These are phyloP conservation scores for Steatornis caripensis DNA, from an alignment of 2,113 vertebrate genomes.

Conservation along the genomic window DNA sequence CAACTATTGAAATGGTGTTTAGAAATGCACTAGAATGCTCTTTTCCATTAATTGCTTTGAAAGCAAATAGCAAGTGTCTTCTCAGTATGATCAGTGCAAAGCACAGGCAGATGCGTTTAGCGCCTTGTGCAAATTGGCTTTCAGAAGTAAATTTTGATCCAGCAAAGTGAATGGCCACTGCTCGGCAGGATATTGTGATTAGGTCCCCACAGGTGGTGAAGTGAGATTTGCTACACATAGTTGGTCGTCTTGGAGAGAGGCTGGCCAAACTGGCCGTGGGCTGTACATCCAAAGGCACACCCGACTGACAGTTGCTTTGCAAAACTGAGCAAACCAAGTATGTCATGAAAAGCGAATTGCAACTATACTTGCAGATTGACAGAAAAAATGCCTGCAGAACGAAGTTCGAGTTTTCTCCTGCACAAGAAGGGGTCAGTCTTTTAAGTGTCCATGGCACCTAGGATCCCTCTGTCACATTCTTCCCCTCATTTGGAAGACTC, in stretches of 20 bases:
- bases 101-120: background rate
- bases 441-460: background rate
- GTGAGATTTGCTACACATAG: background rate
- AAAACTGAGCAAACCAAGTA: background rate
- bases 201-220: background rate
- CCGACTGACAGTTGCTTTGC: background rate
- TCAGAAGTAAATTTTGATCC: background rate
- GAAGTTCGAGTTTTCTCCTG: background rate
- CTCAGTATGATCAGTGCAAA: background rate
- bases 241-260: background rate
- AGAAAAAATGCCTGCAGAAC: background rate
- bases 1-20: background rate
- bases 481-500: background rate
- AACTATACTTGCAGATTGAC: background rate
- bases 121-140: background rate
- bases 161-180: background rate
- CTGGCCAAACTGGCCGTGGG: background rate
- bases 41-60: background rate
- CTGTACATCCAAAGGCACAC: background rate
- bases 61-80: background rate
- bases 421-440: background rate
- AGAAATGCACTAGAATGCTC: background rate
- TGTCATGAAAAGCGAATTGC: background rate
- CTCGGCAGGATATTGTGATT: background rate
- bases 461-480: background rate